Evolutionary conservation across 1,140 invertebrate genomes (phyloP).

Genomic region (Parasteatoda tepidariorum): DNA sequence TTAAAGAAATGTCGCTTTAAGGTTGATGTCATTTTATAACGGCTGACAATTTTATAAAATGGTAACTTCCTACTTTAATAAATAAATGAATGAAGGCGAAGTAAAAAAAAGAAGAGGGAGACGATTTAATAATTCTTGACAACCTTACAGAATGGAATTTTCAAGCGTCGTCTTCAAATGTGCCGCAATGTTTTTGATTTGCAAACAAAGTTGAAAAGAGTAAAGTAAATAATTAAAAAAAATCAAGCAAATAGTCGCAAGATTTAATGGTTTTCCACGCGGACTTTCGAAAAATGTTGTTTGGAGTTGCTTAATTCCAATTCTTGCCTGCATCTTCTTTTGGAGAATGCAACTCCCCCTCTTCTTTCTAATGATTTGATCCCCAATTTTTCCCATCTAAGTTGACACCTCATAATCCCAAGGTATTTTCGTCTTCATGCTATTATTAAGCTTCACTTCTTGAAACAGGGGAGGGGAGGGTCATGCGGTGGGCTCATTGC

Average conservation of each 20-base stretch:
- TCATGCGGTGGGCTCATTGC: not conserved
- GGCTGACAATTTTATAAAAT: constrained; percentile 45
- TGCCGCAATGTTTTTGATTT: not conserved
- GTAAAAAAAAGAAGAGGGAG: constrained; percentile 4
- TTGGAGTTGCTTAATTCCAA: constrained; percentile 23
- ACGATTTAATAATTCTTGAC: constrained; percentile 39
- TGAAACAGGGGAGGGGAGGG: constrained; percentile 10
- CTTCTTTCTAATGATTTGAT: constrained; percentile 57
- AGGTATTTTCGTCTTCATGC: constrained; percentile 50
- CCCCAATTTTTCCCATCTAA: constrained; percentile 50
- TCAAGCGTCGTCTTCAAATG: not conserved
- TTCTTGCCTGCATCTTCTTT: not conserved
- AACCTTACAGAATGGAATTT: constrained; percentile 6
- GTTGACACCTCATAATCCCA: constrained; percentile 53
- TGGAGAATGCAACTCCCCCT: constrained; percentile 35
- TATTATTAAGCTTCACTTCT: constrained; percentile 46
- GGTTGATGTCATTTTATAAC: constrained; percentile 35
- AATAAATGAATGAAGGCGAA: not conserved
- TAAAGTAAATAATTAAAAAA: not conserved
- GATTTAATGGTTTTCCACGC: constrained; percentile 48
- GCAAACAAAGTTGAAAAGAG: not conserved
- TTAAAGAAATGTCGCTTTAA: constrained; percentile 24
- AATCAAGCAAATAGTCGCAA: constrained; percentile 32
- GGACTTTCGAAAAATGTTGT: constrained; percentile 29
- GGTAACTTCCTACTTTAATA: not conserved